Evolutionary conservation across 37 sponge, comb jelly and placozoan species (phyloP), one percentile per base, ranked within the genome.

Genomic region (Oscarella lobularis): DNA sequence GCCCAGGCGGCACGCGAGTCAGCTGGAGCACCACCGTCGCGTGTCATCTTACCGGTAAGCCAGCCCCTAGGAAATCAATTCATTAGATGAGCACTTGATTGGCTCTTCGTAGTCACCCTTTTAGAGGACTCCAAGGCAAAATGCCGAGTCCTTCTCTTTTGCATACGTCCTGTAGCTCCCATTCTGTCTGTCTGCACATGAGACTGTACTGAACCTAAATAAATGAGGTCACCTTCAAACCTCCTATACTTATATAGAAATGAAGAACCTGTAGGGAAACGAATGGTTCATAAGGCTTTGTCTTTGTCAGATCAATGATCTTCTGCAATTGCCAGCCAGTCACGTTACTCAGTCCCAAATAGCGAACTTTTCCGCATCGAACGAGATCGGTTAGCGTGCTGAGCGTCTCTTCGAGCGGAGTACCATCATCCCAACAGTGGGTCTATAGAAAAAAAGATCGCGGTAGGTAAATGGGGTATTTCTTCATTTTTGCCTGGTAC

Each of bases 251-350:
- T 31, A 5, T 74, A 35, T 5, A 39, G 3, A 74, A 20, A 74
- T 39, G 4, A 9, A 74, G 6, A 5, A 88, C 93, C 81, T 92
- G 89, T 31, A 81, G 81, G 35, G 86, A 83, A 60, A 87, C 76
- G 3, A 92, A 77, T 33, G 81, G 77, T 1, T 76, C 66, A 9
- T 81, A 68, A 20, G 75, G 77, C 48, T 86, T 41, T 34, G 75
- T 41, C 55, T 74, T 78, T 36, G 41, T 66, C 37, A 66, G 37
- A 31, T 89, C 90, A 2, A 89, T 66, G 3, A 89, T 89, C 74
- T 85, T 87, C 80, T 93, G 94, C 37, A 93, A 86, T 82, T 93
- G 94, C 94, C 94, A 93, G 0, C 94, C 94, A 31, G 83, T 75
- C 67, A 89, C 94, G 66, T 93, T 93, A 79, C 94, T 93, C 54